A percentile compares a stretch with the other conserved stretches of the same genome.
Conservation (phyloP, 2,888 invertebrate genomes). For the Meganola albula region DNA sequence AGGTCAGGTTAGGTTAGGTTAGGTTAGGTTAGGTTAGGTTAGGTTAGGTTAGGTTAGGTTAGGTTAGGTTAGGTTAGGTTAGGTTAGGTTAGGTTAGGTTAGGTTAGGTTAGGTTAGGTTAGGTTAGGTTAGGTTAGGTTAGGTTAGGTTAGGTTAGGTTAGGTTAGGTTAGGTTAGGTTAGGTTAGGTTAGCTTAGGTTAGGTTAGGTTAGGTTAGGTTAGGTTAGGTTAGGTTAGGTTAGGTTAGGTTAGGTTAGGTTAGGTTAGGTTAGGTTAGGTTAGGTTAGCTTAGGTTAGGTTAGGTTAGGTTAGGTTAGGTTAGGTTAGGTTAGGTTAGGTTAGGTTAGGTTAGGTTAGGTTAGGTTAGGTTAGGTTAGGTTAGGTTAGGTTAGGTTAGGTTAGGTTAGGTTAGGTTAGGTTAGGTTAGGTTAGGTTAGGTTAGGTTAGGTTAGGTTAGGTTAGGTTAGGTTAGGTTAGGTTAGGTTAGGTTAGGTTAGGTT, state of each 20-base stretch:
- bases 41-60: constrained; percentile 6
- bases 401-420: too few species aligned
- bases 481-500: too few species aligned
- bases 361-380: not conserved
- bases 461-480: too few species aligned
- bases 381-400: too few species aligned
- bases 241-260: not conserved
- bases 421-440: too few species aligned
- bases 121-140: too few species aligned
- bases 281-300: not conserved
- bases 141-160: not conserved
- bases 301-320: not conserved
- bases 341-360: not conserved
- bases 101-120: not conserved
- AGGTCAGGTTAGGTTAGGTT: constrained; percentile 13
- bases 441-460: too few species aligned
- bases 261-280: constrained; percentile 1
- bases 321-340: constrained; percentile 5
- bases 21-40: constrained; percentile 13
- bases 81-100: not conserved
- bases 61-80: not conserved
- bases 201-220: constrained; percentile 9
- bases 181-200: constrained; percentile 7
- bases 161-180: not conserved
- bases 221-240: constrained; percentile 5